A percentile compares a stretch with the other conserved stretches of the same genome.
Conservation (phyloP, 1,140 invertebrate genomes). For the Drosophila insularis region DNA sequence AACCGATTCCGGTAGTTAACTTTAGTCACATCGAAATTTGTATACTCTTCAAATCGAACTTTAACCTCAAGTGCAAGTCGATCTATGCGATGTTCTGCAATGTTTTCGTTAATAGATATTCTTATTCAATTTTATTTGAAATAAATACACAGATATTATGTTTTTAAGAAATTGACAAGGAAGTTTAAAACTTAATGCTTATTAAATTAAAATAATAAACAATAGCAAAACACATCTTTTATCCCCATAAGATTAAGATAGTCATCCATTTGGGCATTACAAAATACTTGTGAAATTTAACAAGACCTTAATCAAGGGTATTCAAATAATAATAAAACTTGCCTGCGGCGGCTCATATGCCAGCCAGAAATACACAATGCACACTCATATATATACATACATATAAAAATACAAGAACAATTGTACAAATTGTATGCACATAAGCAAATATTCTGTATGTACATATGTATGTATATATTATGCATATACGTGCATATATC, state of each 20-base stretch:
- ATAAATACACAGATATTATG: no score
- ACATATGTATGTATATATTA: conserved; percentile 9
- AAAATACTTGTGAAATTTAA: background rate
- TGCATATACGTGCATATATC: conserved; percentile 11
- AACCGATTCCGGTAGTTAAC: background rate
- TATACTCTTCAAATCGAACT: background rate
- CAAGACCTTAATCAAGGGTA: background rate
- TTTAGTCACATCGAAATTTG: background rate
- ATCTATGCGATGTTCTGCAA: no score
- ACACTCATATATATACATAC: conserved; percentile 10
- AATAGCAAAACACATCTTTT: no score
- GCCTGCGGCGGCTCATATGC: conserved; percentile 38
- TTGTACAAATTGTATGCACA: conserved; percentile 30
- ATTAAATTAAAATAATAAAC: no score
- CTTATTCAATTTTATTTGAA: no score
- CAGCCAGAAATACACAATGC: conserved; percentile 21
- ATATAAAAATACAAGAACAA: conserved; percentile 13
- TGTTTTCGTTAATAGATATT: no score
- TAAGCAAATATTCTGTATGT: no score
- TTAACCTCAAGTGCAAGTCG: no score
- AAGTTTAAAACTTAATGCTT: no score
- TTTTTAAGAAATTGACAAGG: no score
- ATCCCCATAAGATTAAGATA: background rate
- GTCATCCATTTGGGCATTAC: background rate
- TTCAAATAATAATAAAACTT: conserved; percentile 26